Evolutionary conservation across 2,113 vertebrate genomes (phyloP).

Genomic region (Cromileptes altivelis): DNA sequence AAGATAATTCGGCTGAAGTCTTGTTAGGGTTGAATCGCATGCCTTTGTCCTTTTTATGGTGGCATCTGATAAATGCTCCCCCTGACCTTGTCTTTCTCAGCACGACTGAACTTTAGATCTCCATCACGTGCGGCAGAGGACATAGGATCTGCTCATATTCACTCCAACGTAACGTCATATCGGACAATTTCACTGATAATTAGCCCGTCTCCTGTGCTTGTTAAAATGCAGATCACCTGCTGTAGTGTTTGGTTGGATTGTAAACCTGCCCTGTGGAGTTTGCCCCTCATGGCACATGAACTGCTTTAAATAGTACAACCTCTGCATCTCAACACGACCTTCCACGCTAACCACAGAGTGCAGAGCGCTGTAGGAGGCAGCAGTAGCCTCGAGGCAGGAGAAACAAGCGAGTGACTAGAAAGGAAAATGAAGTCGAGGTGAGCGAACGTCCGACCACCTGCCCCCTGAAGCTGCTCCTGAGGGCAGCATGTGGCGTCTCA

Average conservation of each 20-base stretch:
- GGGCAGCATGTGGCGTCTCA: neutral
- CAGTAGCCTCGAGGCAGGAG: slow-evolving; percentile 1
- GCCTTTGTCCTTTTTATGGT: neutral
- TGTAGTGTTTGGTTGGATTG: slow-evolving; percentile 3
- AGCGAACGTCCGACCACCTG: slow-evolving; percentile 13
- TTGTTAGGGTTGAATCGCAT: neutral
- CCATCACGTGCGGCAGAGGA: neutral
- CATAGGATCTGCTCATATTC: neutral
- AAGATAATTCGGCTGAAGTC: slow-evolving; percentile 15
- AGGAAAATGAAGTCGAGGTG: slow-evolving; percentile 19
- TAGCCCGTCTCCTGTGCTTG: slow-evolving; percentile 1
- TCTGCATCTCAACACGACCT: slow-evolving; percentile 60
- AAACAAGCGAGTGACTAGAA: slow-evolving; percentile 21
- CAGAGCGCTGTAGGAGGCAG: slow-evolving; percentile 13
- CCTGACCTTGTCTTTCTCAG: slow-evolving; percentile 5
- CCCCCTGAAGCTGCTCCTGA: slow-evolving; percentile 1
- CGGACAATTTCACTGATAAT: slow-evolving; percentile 33
- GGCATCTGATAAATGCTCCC: neutral
- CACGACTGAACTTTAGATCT: slow-evolving; percentile 33
- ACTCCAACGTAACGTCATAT: neutral
- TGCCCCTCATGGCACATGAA: slow-evolving; percentile 23
- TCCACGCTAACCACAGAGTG: slow-evolving; percentile 30
- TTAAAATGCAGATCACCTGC: slow-evolving; percentile 28
- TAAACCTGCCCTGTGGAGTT: slow-evolving; percentile 26
- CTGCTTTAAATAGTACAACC: slow-evolving; percentile 59